Evolutionary conservation across 1,140 invertebrate species (phyloP).

Genomic region (Colletes latitarsis): DNA sequence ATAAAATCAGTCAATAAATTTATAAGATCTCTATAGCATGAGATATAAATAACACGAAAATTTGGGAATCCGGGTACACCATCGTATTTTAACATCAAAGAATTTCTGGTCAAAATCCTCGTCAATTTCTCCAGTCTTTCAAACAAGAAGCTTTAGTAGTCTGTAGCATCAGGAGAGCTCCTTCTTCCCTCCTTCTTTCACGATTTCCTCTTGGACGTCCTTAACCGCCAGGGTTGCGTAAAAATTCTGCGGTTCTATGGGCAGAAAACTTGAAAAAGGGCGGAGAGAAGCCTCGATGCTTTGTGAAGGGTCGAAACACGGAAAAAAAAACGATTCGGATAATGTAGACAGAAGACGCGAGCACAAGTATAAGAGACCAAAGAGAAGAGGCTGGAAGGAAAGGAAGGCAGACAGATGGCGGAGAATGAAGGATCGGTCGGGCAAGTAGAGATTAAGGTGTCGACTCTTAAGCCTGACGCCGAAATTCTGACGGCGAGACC

Average conservation of each 20-base stretch:
- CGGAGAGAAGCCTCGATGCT: slow-evolving; percentile 26
- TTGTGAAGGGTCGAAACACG: slow-evolving; percentile 32
- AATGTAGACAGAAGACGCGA: slow-evolving; percentile 27
- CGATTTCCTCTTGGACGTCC: slow-evolving; percentile 38
- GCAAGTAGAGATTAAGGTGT: slow-evolving; percentile 69
- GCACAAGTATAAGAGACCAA: slow-evolving; percentile 38
- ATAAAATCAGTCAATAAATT: too few relatives aligned
- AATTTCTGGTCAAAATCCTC: slow-evolving; percentile 35
- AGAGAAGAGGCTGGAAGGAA: slow-evolving; percentile 30
- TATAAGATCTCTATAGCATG: too few relatives aligned
- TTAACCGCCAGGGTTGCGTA: slow-evolving; percentile 55
- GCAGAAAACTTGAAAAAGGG: slow-evolving; percentile 32
- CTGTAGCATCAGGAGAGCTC: slow-evolving; percentile 31
- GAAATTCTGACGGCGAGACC: slow-evolving; percentile 60
- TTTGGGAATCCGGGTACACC: too few relatives aligned
- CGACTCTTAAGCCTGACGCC: slow-evolving; percentile 60
- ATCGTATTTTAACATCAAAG: background rate
- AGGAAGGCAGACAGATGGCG: slow-evolving; percentile 38
- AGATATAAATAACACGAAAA: too few relatives aligned
- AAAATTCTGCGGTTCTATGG: slow-evolving; percentile 39
- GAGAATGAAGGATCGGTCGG: slow-evolving; percentile 61
- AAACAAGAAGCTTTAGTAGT: background rate
- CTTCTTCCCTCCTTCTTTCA: slow-evolving; percentile 23
- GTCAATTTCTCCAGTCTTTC: slow-evolving; percentile 13
- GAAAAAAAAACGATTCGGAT: background rate